A percentile compares a stretch with the other conserved stretches of the same genome.
These are phyloP conservation scores for Drosophila pectinifera DNA, from an alignment of 1,140 invertebrate species.

Conservation along the genomic window DNA sequence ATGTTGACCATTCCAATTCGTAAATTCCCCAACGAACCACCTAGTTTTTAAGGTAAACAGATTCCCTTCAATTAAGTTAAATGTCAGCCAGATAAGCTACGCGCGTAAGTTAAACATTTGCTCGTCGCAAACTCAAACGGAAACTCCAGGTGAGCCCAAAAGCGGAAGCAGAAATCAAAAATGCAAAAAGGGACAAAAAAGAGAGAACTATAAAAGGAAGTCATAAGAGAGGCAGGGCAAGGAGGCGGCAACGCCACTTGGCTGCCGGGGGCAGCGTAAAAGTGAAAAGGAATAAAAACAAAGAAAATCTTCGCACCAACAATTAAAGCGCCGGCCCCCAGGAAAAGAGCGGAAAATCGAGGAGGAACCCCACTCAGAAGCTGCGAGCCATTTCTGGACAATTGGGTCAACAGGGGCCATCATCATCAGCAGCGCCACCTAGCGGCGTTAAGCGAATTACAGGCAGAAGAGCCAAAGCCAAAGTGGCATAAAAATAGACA, in stretches of 20 bases:
- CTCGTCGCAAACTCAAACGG: conserved; percentile 26
- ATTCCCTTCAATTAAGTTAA: conserved; percentile 25
- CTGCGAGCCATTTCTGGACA: conserved; percentile 49
- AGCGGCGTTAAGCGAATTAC: conserved; percentile 78
- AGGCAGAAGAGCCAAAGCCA: conserved; percentile 32
- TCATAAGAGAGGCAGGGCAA: neutral
- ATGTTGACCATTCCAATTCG: conserved; percentile 18
- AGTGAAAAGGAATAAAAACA: conserved; percentile 43
- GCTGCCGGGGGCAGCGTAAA: conserved; percentile 33
- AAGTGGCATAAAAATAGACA: conserved; percentile 79
- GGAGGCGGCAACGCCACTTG: conserved; percentile 13
- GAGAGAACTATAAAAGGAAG: conserved; percentile 9
- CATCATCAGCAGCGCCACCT: conserved; percentile 61
- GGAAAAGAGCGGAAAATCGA: conserved; percentile 13
- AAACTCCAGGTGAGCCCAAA: conserved; percentile 14
- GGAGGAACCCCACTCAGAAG: conserved; percentile 9
- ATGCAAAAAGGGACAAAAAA: conserved; percentile 32
- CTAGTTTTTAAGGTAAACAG: neutral
- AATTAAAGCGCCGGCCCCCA: conserved; percentile 29
- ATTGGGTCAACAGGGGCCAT: conserved; percentile 74
- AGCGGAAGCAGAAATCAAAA: conserved; percentile 62
- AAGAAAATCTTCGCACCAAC: conserved; percentile 49
- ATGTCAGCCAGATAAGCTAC: conserved; percentile 29
- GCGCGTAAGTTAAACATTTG: conserved; percentile 61
- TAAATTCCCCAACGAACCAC: neutral